A percentile compares a stretch with the other conserved stretches of the same genome.
These are phyloP conservation scores for Rousettus madagascariensis DNA, from an alignment of 2,797 vertebrate species.

Conservation along the genomic window DNA sequence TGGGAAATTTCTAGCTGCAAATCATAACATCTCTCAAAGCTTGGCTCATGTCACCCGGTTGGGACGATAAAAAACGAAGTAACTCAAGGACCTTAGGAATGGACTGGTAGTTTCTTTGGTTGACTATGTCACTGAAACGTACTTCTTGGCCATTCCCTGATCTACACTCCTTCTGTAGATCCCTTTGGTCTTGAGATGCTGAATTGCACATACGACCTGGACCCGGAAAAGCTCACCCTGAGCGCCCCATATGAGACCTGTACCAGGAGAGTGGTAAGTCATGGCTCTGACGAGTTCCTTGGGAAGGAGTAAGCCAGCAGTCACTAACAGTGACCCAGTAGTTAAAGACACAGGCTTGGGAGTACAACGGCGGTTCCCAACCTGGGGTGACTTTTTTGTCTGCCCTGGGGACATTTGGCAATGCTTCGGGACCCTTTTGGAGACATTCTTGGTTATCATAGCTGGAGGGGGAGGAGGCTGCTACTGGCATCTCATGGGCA, in stretches of 20 bases:
- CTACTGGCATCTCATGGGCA: neutral
- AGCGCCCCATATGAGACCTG: constrained; percentile 73
- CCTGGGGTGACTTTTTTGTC: neutral
- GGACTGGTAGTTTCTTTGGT: neutral
- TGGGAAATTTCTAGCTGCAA: neutral
- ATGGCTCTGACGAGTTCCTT: neutral
- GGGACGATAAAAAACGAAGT: neutral
- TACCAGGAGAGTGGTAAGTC: constrained; percentile 78
- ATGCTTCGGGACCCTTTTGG: neutral
- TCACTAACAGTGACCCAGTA: neutral
- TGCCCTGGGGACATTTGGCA: neutral
- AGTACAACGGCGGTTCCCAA: neutral
- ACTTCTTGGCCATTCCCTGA: neutral
- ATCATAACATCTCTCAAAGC: neutral
- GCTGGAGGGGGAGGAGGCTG: neutral
- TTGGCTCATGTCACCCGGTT: neutral
- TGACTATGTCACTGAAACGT: neutral
- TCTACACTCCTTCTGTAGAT: constrained; percentile 61
- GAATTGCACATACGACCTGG: constrained; percentile 72
- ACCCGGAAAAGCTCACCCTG: constrained; percentile 74
- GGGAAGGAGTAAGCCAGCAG: neutral
- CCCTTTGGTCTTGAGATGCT: neutral
- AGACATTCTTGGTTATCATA: neutral
- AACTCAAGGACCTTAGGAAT: neutral
- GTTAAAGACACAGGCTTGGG: neutral